These are phyloP conservation scores for Champsocephalus gunnari DNA, from an alignment of 2,797 vertebrate species.

Conservation along the genomic window DNA sequence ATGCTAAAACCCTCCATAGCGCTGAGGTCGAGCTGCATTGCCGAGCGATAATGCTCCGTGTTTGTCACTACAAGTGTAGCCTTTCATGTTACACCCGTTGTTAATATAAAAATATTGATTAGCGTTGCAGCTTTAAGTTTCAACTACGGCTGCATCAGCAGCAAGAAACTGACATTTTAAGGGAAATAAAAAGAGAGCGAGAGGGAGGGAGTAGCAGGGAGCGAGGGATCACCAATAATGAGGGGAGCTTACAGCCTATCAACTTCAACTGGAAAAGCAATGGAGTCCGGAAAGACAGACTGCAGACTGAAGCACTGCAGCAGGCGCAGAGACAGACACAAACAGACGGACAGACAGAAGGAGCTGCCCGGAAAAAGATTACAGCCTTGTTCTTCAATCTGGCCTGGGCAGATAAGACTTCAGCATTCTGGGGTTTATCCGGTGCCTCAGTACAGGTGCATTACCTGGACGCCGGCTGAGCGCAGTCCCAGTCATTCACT, in stretches of 20 bases:
- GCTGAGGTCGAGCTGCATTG: background rate
- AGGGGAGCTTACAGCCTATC: conserved; percentile 63
- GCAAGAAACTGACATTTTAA: conserved; percentile 40
- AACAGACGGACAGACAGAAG: conserved; percentile 39
- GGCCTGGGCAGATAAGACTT: conserved; percentile 75
- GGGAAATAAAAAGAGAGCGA: conserved; percentile 36
- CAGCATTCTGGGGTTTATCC: conserved; percentile 76
- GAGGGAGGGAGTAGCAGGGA: conserved; percentile 24
- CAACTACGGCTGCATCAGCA: conserved; percentile 22
- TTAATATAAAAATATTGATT: conserved; percentile 7
- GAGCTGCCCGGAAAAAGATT: conserved; percentile 47
- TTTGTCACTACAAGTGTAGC: background rate
- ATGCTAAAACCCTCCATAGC: background rate
- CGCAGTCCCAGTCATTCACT: conserved; percentile 58
- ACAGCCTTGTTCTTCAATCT: conserved; percentile 68
- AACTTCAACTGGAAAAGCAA: conserved; percentile 51
- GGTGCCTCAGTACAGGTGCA: conserved; percentile 70
- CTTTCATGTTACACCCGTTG: background rate
- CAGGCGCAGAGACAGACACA: conserved; percentile 33
- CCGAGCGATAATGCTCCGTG: background rate
- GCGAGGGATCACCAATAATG: conserved; percentile 54
- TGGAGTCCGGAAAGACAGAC: conserved; percentile 42
- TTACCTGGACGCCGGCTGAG: conserved; percentile 66
- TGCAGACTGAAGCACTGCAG: conserved; percentile 50
- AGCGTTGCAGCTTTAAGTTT: conserved; percentile 6